Evolutionary conservation across 2,797 vertebrate genomes (phyloP).

Genomic region (Megaceryle alcyon): DNA sequence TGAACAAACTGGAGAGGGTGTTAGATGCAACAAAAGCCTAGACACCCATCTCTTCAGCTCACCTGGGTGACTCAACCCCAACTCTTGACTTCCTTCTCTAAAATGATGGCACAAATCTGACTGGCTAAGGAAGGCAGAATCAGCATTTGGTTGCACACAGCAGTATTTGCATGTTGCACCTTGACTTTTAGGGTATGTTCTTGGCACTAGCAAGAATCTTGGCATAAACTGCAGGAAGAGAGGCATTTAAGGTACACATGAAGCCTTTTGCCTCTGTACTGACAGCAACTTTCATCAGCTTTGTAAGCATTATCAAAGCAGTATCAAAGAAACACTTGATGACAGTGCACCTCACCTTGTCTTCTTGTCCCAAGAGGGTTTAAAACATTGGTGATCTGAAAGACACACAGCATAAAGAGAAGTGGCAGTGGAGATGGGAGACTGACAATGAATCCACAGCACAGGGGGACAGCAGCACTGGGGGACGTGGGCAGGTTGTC

Average conservation of each 20-base stretch:
- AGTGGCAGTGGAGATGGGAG: background rate
- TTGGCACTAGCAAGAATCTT: background rate
- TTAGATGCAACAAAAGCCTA: background rate
- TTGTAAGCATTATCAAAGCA: background rate
- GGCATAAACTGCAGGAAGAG: background rate
- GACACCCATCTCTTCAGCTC: background rate
- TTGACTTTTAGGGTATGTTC: background rate
- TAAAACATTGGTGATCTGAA: background rate
- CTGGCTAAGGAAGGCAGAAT: background rate
- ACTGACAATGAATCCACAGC: background rate
- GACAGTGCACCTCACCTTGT: background rate
- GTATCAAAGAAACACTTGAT: background rate
- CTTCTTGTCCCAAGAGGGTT: background rate
- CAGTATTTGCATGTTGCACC: background rate
- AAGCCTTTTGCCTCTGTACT: background rate
- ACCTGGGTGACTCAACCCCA: background rate
- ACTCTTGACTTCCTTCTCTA: background rate
- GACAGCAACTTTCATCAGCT: background rate
- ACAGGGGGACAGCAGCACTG: rapidly evolving
- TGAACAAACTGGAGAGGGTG: background rate
- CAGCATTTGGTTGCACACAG: background rate
- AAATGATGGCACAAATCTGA: background rate
- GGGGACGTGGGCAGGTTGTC: background rate
- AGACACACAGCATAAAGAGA: background rate
- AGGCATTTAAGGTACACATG: background rate